Evolutionary conservation across 2,888 invertebrate genomes (phyloP).

Genomic region (Sarcophaga variegata): DNA sequence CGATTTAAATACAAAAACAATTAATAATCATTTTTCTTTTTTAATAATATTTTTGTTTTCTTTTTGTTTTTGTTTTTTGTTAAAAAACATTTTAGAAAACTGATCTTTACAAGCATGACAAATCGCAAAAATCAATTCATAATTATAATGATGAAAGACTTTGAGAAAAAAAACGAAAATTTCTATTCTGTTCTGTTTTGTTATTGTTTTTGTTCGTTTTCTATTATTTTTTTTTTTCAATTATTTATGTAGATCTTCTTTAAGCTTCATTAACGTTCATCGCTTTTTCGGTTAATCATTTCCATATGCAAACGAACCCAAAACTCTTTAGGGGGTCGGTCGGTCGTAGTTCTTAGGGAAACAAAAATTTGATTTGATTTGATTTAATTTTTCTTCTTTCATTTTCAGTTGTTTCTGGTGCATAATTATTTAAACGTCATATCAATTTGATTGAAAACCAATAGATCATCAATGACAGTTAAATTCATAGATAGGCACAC

Average conservation of each 20-base stretch:
- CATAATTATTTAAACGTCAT: slow-evolving; percentile 58
- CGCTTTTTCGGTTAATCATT: not conserved
- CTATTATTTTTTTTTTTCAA: not conserved
- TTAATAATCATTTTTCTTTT: slow-evolving; percentile 62
- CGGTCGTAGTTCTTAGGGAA: slow-evolving; percentile 50
- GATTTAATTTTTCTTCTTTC: slow-evolving; percentile 7
- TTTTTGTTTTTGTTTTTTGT: slow-evolving; percentile 5
- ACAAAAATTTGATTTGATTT: slow-evolving; percentile 28
- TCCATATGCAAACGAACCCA: slow-evolving; percentile 67
- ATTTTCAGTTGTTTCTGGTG: slow-evolving; percentile 13
- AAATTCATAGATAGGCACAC: slow-evolving; percentile 35
- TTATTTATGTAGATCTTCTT: slow-evolving; percentile 63
- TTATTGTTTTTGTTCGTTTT: no score
- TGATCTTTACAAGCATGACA: slow-evolving; percentile 67
- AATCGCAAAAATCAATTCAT: slow-evolving; percentile 70
- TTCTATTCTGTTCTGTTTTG: no score
- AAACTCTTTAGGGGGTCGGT: slow-evolving; percentile 66
- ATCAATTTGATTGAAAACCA: slow-evolving; percentile 67
- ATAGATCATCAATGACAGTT: slow-evolving; percentile 69
- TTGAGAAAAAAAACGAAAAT: slow-evolving; percentile 11
- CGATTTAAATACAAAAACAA: slow-evolving; percentile 67
- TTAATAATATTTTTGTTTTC: slow-evolving; percentile 22
- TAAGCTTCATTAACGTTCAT: slow-evolving; percentile 65
- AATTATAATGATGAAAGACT: slow-evolving; percentile 66
- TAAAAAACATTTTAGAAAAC: slow-evolving; percentile 13